Percentiles rank a stretch among this genome's conserved stretches.
Evolutionary conservation across 1,140 invertebrate species (phyloP).

Genomic region (Drosophila setifemur): DNA sequence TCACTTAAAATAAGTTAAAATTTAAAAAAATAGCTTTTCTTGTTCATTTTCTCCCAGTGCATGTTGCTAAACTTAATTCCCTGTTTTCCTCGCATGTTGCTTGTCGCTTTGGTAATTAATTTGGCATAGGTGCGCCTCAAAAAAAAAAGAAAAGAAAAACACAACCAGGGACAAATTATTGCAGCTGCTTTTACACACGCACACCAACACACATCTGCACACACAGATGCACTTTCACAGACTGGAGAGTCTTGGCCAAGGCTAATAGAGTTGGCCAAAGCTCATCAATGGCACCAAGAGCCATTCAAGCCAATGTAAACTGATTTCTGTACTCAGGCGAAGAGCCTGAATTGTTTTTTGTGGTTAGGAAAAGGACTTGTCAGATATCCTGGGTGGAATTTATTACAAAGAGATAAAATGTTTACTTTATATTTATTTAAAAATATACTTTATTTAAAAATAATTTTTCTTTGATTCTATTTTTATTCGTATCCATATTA

Average conservation of each 20-base stretch:
- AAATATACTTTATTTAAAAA: no score
- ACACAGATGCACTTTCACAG: background rate
- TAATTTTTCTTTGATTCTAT: no score
- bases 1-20: no score
- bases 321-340: background rate
- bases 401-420: no score
- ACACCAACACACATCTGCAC: background rate
- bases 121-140: slow-evolving; percentile 54
- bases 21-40: no score
- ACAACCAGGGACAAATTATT: slow-evolving; percentile 37
- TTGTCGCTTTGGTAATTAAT: slow-evolving; percentile 59
- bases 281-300: background rate
- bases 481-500: no score
- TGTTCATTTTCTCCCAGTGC: background rate
- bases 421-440: no score
- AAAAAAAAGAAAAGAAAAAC: background rate
- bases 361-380: no score
- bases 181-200: slow-evolving; percentile 25
- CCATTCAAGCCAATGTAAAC: background rate
- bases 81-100: background rate
- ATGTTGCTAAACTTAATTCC: background rate
- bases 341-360: no score
- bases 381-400: no score
- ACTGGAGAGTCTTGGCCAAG: background rate
- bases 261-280: slow-evolving; percentile 1